Conservation (phyloP, 2,797 vertebrate genomes). For the Lacerta agilis region DNA sequence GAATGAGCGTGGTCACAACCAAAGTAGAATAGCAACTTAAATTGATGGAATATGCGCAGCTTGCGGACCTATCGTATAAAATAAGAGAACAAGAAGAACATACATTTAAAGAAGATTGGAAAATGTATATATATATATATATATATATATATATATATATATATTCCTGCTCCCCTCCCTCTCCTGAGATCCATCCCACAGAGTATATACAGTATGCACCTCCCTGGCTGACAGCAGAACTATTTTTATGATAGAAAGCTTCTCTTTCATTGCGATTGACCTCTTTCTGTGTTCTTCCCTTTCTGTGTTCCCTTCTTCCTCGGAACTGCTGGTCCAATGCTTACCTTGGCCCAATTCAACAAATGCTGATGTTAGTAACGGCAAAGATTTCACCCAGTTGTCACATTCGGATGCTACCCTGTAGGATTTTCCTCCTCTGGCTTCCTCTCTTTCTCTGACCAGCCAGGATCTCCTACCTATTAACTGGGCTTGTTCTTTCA, state of each 20-base stretch:
- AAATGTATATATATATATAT: too few relatives aligned
- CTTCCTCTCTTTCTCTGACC: background rate
- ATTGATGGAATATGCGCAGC: too few relatives aligned
- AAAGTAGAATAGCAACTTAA: too few relatives aligned
- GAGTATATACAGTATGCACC: background rate
- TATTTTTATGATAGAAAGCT: background rate
- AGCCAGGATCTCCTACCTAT: background rate
- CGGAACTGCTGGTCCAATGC: background rate
- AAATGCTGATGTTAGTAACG: background rate
- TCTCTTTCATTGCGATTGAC: background rate
- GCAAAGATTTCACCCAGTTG: background rate
- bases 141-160: too few relatives aligned
- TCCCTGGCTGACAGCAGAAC: background rate
- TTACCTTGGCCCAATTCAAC: background rate
- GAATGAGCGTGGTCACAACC: too few relatives aligned
- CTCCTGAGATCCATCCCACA: background rate
- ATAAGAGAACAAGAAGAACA: too few relatives aligned
- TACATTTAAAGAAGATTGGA: too few relatives aligned
- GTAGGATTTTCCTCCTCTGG: background rate
- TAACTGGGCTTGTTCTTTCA: conserved; percentile 9
- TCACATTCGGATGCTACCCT: background rate
- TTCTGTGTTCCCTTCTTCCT: too few relatives aligned
- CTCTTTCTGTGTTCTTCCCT: background rate
- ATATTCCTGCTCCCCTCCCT: background rate
- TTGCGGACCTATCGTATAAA: too few relatives aligned